These are phyloP conservation scores for Daboia siamensis DNA, from an alignment of 2,113 vertebrate species.

Conservation along the genomic window DNA sequence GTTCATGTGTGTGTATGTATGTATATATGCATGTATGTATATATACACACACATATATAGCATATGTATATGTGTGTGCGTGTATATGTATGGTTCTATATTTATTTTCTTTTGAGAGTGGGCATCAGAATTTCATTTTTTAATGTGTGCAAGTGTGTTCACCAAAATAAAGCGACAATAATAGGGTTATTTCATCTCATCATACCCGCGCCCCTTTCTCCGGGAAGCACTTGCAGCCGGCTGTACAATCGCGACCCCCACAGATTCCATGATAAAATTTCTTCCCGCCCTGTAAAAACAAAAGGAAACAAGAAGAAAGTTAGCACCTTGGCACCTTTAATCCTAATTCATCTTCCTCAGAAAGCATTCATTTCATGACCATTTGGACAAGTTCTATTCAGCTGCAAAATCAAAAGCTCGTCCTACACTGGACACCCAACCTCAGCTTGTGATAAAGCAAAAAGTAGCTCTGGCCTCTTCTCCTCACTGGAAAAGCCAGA, in stretches of 20 bases:
- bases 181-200: not conserved
- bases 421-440: not conserved
- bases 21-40: not conserved
- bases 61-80: not conserved
- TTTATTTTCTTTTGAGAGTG: not conserved
- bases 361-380: constrained; percentile 8
- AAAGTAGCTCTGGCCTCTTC: not conserved
- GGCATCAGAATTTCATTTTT: not conserved
- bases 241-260: constrained; percentile 78
- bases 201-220: constrained; percentile 87
- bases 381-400: not conserved
- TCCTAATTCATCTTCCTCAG: not conserved
- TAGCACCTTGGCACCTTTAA: not conserved
- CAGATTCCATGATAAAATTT: constrained; percentile 74
- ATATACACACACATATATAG: no score
- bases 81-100: not conserved
- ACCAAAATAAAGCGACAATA: not conserved
- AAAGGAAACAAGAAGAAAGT: not conserved
- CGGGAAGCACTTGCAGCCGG: constrained; percentile 78
- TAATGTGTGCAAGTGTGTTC: not conserved
- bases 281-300: constrained; percentile 71
- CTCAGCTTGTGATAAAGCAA: not conserved
- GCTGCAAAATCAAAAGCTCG: not conserved
- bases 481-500: not conserved
- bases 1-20: rapidly evolving